Evolutionary conservation across 2,888 invertebrate genomes (phyloP).

Genomic region (Nineta flava): DNA sequence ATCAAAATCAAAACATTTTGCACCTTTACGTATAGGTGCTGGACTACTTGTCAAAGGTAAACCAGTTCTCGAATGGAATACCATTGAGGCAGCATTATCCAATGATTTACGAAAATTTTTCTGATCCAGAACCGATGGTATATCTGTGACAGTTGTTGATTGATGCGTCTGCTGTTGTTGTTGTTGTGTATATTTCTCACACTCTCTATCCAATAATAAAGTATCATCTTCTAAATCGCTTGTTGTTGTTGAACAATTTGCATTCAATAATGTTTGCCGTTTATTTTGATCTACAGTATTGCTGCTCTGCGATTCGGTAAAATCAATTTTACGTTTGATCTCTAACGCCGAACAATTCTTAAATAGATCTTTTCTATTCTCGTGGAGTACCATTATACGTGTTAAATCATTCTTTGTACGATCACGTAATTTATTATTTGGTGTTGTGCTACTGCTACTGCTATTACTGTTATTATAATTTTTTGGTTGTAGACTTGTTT

Average conservation of each 20-base stretch:
- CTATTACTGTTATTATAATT: background rate
- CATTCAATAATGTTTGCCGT: background rate
- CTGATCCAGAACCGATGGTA: conserved; percentile 56
- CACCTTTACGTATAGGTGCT: conserved; percentile 62
- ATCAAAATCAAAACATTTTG: conserved; percentile 71
- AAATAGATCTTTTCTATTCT: conserved; percentile 5
- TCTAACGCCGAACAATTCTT: conserved; percentile 1
- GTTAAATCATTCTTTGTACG: background rate
- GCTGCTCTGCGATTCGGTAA: background rate
- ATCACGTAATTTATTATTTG: background rate
- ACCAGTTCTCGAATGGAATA: conserved; percentile 68
- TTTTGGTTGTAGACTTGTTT: background rate
- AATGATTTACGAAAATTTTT: conserved; percentile 57
- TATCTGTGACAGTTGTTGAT: conserved; percentile 25
- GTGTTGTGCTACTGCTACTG: background rate
- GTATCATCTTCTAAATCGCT: conserved; percentile 21
- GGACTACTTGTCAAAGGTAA: conserved; percentile 75
- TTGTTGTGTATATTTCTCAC: conserved; percentile 29
- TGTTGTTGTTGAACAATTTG: background rate
- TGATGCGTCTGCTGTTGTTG: conserved; percentile 29
- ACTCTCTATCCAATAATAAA: conserved; percentile 21
- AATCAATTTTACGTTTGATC: conserved; percentile 5
- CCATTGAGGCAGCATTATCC: conserved; percentile 66
- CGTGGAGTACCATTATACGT: background rate
- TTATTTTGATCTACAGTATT: background rate